Evolutionary conservation across 2,888 invertebrate genomes (phyloP).

Genomic region (Villa cingulata): DNA sequence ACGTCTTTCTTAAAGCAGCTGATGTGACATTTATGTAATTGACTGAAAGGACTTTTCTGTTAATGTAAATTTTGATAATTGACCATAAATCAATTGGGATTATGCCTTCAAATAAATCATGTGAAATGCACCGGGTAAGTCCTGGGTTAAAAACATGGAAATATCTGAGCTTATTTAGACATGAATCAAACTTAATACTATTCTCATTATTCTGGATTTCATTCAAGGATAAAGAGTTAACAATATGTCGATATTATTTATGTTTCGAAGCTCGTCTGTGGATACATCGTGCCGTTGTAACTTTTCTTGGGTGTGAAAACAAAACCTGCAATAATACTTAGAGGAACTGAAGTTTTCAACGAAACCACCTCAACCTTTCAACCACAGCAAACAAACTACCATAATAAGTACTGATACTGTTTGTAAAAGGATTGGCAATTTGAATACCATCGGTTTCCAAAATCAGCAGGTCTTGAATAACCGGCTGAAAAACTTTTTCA

Average conservation of each 20-base stretch:
- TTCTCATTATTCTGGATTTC: background rate
- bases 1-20: background rate
- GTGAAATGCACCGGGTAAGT: constrained; percentile 21
- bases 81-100: constrained; percentile 17
- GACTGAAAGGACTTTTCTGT: background rate
- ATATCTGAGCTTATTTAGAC: constrained; percentile 17
- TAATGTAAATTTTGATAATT: constrained; percentile 9
- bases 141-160: constrained; percentile 20
- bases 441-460: constrained; percentile 18
- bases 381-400: constrained; percentile 18
- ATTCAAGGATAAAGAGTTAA: too few relatives aligned
- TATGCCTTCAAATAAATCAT: constrained; percentile 21
- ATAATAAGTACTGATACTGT: constrained; percentile 10
- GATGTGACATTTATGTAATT: background rate
- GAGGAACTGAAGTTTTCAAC: constrained; percentile 18
- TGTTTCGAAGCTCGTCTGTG: background rate
- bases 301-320: background rate
- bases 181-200: constrained; percentile 19
- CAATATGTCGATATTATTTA: background rate
- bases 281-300: background rate
- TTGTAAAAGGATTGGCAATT: background rate
- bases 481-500: constrained; percentile 13
- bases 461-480: constrained; percentile 17
- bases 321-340: constrained; percentile 19
- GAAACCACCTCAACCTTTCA: constrained; percentile 21